Conservation (phyloP, 2,113 vertebrate species). For the Colius striatus region DNA sequence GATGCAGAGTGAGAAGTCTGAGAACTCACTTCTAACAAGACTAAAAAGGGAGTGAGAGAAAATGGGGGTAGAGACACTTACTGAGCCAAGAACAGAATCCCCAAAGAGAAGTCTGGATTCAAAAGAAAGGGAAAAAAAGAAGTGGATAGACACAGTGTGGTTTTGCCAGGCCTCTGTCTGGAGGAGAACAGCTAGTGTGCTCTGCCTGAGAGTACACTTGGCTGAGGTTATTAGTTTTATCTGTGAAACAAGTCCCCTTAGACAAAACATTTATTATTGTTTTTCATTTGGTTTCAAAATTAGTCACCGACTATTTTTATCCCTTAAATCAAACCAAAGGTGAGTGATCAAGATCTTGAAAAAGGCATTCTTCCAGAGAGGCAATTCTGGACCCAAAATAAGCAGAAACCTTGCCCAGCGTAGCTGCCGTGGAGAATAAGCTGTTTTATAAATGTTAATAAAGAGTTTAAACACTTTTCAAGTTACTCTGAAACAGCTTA, state of each 20-base stretch:
- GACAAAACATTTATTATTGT: background rate
- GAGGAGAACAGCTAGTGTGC: background rate
- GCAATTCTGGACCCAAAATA: background rate
- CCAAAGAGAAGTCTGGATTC: background rate
- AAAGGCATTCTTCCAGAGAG: background rate
- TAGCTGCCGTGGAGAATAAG: background rate
- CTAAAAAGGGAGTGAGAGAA: background rate
- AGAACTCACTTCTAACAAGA: background rate
- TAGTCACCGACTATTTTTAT: background rate
- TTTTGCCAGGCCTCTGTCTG: background rate
- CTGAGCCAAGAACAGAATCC: background rate
- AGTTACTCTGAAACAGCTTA: background rate
- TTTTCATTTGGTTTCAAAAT: background rate
- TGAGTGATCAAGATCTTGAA: background rate
- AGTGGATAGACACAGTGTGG: background rate
- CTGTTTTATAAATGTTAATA: background rate
- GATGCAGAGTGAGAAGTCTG: background rate
- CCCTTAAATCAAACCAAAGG: background rate
- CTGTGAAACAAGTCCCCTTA: background rate
- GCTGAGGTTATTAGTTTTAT: background rate
- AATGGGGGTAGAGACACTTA: background rate
- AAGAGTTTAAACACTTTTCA: conserved; percentile 8
- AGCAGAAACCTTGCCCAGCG: background rate
- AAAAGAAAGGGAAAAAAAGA: background rate
- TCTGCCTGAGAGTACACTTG: background rate